A percentile compares a stretch with the other conserved stretches of the same genome.
Conservation (phyloP, 2,797 vertebrate species). For the Cuniculus paca region DNA sequence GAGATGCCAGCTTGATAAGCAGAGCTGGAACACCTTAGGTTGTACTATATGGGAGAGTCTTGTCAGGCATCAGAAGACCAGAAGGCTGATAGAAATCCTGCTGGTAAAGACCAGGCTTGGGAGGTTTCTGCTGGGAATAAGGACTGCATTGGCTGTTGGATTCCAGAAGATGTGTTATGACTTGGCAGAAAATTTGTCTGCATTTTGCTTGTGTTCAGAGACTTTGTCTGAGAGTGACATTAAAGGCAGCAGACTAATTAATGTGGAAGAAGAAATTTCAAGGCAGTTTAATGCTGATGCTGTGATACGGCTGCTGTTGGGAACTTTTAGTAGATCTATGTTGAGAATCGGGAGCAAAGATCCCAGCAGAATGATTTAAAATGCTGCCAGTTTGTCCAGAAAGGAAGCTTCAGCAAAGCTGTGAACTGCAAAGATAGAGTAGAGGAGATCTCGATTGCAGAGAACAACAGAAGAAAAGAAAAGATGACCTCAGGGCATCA, state of each 20-base stretch:
- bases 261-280: not conserved
- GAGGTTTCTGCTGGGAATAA: not conserved
- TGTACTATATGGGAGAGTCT: not conserved
- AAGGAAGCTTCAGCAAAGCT: not conserved
- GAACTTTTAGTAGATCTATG: not conserved
- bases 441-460: not conserved
- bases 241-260: not conserved
- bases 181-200: not conserved
- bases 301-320: not conserved
- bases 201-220: not conserved
- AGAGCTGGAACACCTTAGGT: not conserved
- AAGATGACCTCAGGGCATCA: not conserved
- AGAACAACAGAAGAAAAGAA: not conserved
- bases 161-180: not conserved
- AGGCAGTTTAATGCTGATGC: not conserved
- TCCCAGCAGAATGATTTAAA: not conserved
- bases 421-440: not conserved
- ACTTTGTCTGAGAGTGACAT: not conserved
- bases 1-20: not conserved
- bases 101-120: not conserved
- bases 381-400: not conserved
- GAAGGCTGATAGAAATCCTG: not conserved
- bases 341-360: not conserved
- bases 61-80: not conserved
- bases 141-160: not conserved